Conservation (phyloP, 1,140 invertebrate species). For the Frieseomelitta varia region DNA sequence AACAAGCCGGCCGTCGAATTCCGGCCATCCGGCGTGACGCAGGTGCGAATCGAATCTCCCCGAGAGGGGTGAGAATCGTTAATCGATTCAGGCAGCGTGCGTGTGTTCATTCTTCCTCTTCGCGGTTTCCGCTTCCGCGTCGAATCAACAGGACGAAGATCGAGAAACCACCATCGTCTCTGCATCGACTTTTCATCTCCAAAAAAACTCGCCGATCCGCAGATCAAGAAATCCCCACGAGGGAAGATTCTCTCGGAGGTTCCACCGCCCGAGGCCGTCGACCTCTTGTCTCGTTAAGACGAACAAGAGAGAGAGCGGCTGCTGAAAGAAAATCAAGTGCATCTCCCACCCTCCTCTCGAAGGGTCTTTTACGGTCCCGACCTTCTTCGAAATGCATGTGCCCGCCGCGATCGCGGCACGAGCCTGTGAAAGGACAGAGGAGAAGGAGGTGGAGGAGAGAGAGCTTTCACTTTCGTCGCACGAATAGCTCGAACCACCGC, state of each 20-base stretch:
- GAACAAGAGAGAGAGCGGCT: neutral
- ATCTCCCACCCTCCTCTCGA: neutral
- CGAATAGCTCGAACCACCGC: neutral
- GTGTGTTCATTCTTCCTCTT: no score
- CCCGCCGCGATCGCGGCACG: constrained; percentile 24
- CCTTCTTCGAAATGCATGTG: constrained; percentile 54
- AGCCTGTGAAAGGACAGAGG: constrained; percentile 24
- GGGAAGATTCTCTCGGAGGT: neutral
- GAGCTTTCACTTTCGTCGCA: constrained; percentile 51
- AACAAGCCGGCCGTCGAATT: neutral
- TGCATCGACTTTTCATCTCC: no score
- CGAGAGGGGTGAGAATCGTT: constrained; percentile 41
- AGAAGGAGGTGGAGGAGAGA: neutral
- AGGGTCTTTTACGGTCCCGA: constrained; percentile 40
- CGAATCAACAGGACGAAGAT: no score
- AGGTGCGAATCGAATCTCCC: constrained; percentile 22
- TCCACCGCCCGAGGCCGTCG: neutral
- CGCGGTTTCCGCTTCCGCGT: no score
- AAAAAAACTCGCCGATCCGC: no score
- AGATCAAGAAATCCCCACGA: neutral
- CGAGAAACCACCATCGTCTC: no score
- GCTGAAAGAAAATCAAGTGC: constrained; percentile 52
- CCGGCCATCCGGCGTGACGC: constrained; percentile 19
- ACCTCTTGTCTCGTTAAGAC: constrained; percentile 12
- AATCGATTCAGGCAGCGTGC: constrained; percentile 41